A percentile compares a stretch with the other conserved stretches of the same genome.
Conservation (phyloP, 2,888 invertebrate genomes). For the Ichneumon xanthorius region DNA sequence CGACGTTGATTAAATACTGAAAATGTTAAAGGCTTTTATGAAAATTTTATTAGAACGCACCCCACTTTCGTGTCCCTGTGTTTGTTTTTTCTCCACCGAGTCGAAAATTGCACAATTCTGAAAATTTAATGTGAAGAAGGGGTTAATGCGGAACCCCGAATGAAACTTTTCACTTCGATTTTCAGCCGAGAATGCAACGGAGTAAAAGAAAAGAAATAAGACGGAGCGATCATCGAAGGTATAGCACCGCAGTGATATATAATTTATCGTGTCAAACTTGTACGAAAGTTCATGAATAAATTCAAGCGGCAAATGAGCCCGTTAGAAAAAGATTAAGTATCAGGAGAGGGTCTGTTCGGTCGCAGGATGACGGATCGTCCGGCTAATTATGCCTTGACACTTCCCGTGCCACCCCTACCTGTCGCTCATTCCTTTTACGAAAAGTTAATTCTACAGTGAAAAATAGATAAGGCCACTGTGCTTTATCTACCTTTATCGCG, state of each 20-base stretch:
- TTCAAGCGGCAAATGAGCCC: constrained; percentile 14
- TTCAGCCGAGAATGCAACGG: background rate
- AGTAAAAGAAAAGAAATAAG: background rate
- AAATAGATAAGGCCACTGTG: constrained; percentile 17
- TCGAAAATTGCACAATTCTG: background rate
- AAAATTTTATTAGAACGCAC: no score
- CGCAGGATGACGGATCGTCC: constrained; percentile 21
- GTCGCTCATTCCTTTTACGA: constrained; percentile 21
- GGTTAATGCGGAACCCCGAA: background rate
- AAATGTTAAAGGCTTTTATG: no score
- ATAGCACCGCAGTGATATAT: constrained; percentile 1
- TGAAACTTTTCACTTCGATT: background rate
- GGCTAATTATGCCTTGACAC: constrained; percentile 16
- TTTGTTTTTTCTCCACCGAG: no score
- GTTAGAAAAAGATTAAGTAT: constrained; percentile 35
- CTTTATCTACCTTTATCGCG: background rate
- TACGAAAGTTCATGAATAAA: constrained; percentile 19
- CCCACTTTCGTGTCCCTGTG: no score
- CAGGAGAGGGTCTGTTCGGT: background rate
- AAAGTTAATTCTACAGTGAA: background rate
- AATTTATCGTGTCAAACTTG: constrained; percentile 24
- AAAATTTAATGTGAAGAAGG: background rate
- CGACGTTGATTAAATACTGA: no score
- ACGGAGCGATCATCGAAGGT: constrained; percentile 2
- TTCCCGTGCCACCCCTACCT: background rate